phyloP scores from a whole-genome alignment of 2,888 invertebrate genomes.

The Dexiosoma caninum region DNA sequence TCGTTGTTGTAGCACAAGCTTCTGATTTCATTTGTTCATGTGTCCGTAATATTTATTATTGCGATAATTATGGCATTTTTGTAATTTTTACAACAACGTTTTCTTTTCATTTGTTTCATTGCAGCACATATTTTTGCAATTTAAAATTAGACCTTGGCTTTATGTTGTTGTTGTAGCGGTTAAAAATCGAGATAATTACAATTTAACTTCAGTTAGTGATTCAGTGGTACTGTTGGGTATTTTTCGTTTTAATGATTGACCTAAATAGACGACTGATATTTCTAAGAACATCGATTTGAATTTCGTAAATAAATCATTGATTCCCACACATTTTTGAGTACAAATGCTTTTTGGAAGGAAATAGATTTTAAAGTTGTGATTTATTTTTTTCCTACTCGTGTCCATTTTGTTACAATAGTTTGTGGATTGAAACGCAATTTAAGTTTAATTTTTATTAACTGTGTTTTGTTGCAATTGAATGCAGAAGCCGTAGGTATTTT shows the following conservation, averaged over 20 bases:
- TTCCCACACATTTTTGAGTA: slow-evolving; percentile 28
- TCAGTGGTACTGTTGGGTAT: slow-evolving; percentile 24
- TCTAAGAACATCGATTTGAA: not conserved
- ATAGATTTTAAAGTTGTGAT: not conserved
- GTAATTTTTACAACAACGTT: too few relatives aligned
- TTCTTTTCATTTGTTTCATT: too few relatives aligned
- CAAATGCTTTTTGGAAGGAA: not conserved
- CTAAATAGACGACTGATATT: slow-evolving; percentile 38
- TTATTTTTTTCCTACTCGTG: slow-evolving; percentile 39
- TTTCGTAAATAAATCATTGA: not conserved
- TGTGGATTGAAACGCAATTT: slow-evolving; percentile 17
- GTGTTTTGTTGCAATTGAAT: slow-evolving; percentile 4
- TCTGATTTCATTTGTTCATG: not conserved
- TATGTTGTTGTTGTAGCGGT: not conserved
- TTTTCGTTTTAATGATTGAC: slow-evolving; percentile 26
- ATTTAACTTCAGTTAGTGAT: slow-evolving; percentile 55
- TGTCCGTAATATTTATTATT: slow-evolving; percentile 28
- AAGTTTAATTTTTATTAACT: not conserved
- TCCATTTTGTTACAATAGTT: slow-evolving; percentile 31
- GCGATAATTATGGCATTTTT: slow-evolving; percentile 20
- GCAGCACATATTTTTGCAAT: slow-evolving; percentile 20
- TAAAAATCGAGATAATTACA: slow-evolving; percentile 38
- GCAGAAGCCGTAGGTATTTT: not conserved
- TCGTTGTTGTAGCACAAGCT: not conserved
- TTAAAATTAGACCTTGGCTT: slow-evolving; percentile 44